Percentiles rank a stretch among this genome's conserved stretches.
phyloP scores from a whole-genome alignment of 1,140 invertebrate genomes.

The Diorhabda carinulata region DNA sequence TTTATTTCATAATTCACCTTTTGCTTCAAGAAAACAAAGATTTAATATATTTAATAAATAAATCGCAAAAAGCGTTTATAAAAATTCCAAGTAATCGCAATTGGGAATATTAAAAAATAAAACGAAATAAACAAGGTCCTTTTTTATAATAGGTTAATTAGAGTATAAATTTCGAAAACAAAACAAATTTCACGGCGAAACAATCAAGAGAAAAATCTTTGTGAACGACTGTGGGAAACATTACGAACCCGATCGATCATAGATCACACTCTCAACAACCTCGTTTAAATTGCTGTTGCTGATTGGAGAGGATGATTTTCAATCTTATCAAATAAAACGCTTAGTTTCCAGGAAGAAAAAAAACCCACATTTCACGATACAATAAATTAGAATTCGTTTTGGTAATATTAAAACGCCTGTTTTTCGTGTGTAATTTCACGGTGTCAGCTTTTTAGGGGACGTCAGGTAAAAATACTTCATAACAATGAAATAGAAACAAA shows the following conservation, averaged over 20 bases:
- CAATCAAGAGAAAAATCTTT: no score
- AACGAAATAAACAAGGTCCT: no score
- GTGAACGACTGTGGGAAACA: neutral
- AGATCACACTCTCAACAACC: neutral
- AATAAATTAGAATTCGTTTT: constrained; percentile 15
- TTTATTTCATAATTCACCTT: no score
- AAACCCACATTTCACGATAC: constrained; percentile 5
- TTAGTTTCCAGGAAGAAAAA: neutral
- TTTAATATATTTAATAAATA: no score
- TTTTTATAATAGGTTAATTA: no score
- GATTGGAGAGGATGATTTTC: constrained; percentile 2
- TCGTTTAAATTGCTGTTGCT: neutral
- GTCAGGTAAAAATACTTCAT: constrained; percentile 9
- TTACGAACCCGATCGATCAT: neutral
- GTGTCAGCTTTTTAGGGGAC: constrained; percentile 4
- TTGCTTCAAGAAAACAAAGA: no score
- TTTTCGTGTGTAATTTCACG: constrained; percentile 12
- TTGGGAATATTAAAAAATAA: no score
- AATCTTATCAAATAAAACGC: constrained; percentile 2
- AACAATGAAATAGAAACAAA: neutral
- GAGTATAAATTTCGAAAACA: no score
- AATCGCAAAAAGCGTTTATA: no score
- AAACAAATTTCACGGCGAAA: no score
- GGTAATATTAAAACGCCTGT: constrained; percentile 13
- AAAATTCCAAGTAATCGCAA: no score